Conservation (phyloP, 2,888 invertebrate genomes). For the Sussaba pulchella region DNA sequence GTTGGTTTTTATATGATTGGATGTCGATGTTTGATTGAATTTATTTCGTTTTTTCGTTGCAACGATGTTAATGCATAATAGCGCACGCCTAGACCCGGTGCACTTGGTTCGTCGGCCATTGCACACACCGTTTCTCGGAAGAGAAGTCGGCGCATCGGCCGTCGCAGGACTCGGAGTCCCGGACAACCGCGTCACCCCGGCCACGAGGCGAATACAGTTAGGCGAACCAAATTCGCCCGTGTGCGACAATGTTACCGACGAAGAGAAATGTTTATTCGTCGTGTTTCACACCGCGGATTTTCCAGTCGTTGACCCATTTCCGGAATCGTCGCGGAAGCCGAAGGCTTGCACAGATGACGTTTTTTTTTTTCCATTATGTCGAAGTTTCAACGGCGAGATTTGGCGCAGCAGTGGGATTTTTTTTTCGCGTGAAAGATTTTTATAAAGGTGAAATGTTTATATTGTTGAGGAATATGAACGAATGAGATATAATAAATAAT, state of each 20-base stretch:
- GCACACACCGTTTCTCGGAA: conserved; percentile 64
- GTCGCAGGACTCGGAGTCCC: conserved; percentile 63
- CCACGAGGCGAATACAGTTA: conserved; percentile 81
- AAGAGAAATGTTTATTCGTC: conserved; percentile 71
- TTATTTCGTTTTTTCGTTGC: too few species aligned
- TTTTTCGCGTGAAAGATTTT: too few species aligned
- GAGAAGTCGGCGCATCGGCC: conserved; percentile 59
- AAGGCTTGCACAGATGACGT: too few species aligned
- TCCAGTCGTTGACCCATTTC: conserved; percentile 78
- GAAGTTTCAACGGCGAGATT: too few species aligned
- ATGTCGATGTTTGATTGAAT: background rate
- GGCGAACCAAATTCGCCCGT: conserved; percentile 83
- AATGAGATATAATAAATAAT: too few species aligned
- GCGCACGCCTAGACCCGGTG: conserved; percentile 50
- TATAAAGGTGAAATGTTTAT: too few species aligned
- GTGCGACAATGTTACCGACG: conserved; percentile 82
- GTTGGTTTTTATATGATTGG: background rate
- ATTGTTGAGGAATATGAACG: too few species aligned
- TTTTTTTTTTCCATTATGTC: too few species aligned
- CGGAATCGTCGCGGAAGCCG: too few species aligned
- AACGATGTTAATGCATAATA: too few species aligned
- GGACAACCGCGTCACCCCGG: conserved; percentile 63
- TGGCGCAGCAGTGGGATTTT: too few species aligned
- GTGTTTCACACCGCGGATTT: conserved; percentile 39
- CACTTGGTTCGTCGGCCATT: conserved; percentile 56